Evolutionary conservation across 2,797 vertebrate genomes (phyloP).

Genomic region (Poeciliopsis paucimaculata): DNA sequence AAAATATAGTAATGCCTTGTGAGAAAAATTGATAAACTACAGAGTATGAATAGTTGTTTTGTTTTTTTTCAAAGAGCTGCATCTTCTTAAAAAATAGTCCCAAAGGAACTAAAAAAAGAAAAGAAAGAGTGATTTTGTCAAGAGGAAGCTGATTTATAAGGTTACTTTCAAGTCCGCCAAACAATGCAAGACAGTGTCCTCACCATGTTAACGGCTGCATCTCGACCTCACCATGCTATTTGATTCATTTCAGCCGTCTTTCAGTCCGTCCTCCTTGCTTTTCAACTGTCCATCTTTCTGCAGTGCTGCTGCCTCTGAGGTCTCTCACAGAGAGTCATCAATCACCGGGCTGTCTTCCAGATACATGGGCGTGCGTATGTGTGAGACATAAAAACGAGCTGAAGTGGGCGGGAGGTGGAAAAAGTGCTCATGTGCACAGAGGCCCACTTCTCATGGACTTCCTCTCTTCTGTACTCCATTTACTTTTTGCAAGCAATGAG

Average conservation of each 20-base stretch:
- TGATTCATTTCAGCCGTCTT: constrained; percentile 52
- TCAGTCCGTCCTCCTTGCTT: constrained; percentile 52
- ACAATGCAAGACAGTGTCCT: constrained; percentile 28
- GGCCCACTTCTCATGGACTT: constrained; percentile 12
- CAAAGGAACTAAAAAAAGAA: not conserved
- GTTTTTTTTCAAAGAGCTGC: not conserved
- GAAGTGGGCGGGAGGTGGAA: constrained; percentile 39
- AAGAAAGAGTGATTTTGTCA: constrained; percentile 3
- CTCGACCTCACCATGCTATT: constrained; percentile 44
- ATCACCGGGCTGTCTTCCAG: constrained; percentile 60
- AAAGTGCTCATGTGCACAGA: constrained; percentile 33
- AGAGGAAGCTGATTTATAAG: constrained; percentile 13
- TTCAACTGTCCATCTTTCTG: constrained; percentile 69
- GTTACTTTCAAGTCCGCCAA: constrained; percentile 41
- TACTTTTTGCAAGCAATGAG: not conserved
- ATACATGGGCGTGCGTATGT: constrained; percentile 19
- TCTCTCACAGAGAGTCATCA: constrained; percentile 66
- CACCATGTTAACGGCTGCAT: constrained; percentile 42
- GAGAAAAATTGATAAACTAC: not conserved
- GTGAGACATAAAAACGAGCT: constrained; percentile 45
- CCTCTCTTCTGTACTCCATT: constrained; percentile 11
- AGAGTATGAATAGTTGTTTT: not conserved
- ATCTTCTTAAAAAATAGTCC: not conserved
- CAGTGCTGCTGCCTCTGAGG: constrained; percentile 63
- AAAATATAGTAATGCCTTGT: not conserved